A percentile compares a stretch with the other conserved stretches of the same genome.
phyloP scores from a whole-genome alignment of 1,140 invertebrate genomes.

The Dendroctonus valens region DNA sequence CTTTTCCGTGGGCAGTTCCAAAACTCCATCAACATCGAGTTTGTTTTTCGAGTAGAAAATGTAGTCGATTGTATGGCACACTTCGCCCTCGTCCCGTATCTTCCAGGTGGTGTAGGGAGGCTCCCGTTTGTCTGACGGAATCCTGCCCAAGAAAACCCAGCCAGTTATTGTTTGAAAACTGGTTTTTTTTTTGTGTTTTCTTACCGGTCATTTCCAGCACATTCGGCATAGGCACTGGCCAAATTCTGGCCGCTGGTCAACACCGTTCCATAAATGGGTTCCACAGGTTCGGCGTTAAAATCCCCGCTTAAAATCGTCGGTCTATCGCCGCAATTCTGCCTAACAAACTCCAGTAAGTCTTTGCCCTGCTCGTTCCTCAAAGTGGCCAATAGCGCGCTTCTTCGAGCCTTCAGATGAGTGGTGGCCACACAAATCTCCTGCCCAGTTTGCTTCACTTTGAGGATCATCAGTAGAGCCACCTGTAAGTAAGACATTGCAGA shows the following conservation, averaged over 20 bases:
- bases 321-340: slow-evolving; percentile 52
- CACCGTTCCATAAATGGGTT: slow-evolving; percentile 68
- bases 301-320: slow-evolving; percentile 73
- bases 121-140: slow-evolving; percentile 55
- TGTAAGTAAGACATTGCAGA: slow-evolving; percentile 42
- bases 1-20: slow-evolving; percentile 65
- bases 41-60: slow-evolving; percentile 66
- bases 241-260: slow-evolving; percentile 53
- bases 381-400: slow-evolving; percentile 65
- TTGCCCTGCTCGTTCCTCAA: slow-evolving; percentile 74
- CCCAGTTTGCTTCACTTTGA: slow-evolving; percentile 57
- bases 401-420: slow-evolving; percentile 77
- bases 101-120: slow-evolving; percentile 80
- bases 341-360: slow-evolving; percentile 65
- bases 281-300: slow-evolving; percentile 75
- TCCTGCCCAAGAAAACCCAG: slow-evolving; percentile 17
- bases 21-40: slow-evolving; percentile 60
- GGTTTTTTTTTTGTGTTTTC: background rate
- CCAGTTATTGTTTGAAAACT: background rate
- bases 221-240: slow-evolving; percentile 55
- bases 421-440: slow-evolving; percentile 68
- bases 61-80: slow-evolving; percentile 77
- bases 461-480: slow-evolving; percentile 63
- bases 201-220: slow-evolving; percentile 30
- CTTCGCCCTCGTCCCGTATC: slow-evolving; percentile 68